Conservation (phyloP, 2,113 vertebrate species). For the Petaurus breviceps region DNA sequence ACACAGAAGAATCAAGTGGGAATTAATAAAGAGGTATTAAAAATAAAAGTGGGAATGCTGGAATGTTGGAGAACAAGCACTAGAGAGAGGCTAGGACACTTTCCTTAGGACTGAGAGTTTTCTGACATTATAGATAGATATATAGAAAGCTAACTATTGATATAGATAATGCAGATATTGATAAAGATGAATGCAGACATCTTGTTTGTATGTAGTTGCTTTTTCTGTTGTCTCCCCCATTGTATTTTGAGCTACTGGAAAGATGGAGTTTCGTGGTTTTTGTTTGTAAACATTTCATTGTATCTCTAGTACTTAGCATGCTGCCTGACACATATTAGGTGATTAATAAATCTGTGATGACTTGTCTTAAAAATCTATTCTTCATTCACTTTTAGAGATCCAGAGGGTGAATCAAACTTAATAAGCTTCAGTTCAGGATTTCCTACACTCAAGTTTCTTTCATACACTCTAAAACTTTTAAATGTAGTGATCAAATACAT, state of each 20-base stretch:
- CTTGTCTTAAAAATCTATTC: not conserved
- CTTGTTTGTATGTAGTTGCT: not conserved
- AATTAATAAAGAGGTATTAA: not conserved
- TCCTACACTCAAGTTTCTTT: not conserved
- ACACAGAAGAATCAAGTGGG: not conserved
- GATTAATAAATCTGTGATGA: not conserved
- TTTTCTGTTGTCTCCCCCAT: not conserved
- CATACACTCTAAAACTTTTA: not conserved
- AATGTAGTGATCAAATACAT: not conserved
- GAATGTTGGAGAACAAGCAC: not conserved
- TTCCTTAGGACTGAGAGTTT: not conserved
- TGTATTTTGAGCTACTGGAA: not conserved
- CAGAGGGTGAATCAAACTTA: not conserved
- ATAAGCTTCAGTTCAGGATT: not conserved
- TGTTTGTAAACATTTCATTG: not conserved
- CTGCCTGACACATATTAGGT: not conserved
- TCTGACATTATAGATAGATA: not conserved
- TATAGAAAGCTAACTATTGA: too few relatives aligned
- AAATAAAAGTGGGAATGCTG: not conserved
- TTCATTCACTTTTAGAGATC: not conserved
- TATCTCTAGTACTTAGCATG: not conserved
- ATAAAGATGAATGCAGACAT: too few relatives aligned
- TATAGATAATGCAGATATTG: too few relatives aligned
- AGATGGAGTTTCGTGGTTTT: not conserved
- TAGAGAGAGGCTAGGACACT: not conserved